Evolutionary conservation across 2,797 vertebrate genomes (phyloP).

Genomic region (Microctenopoma steveboyesi): DNA sequence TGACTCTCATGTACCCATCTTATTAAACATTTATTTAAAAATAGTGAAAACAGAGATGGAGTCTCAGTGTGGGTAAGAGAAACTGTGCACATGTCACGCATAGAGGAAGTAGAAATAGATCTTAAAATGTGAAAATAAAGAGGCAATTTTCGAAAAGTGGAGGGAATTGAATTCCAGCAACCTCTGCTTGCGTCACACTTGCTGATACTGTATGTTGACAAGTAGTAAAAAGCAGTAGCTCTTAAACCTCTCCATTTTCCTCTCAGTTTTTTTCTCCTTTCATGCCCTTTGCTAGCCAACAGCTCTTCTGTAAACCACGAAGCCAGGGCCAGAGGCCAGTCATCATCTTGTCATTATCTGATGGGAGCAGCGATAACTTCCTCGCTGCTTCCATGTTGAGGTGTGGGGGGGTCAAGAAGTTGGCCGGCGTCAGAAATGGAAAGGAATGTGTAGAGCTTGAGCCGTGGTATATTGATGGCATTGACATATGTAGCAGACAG

Average conservation of each 20-base stretch:
- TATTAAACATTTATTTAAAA: slow-evolving; percentile 76
- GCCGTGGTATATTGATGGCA: slow-evolving; percentile 71
- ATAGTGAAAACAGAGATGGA: slow-evolving; percentile 54
- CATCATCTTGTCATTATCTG: slow-evolving; percentile 75
- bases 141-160: slow-evolving; percentile 44
- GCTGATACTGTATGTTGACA: slow-evolving; percentile 52
- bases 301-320: slow-evolving; percentile 65
- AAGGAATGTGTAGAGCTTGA: slow-evolving; percentile 46
- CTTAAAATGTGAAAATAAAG: background rate
- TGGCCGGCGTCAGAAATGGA: slow-evolving; percentile 54
- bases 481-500: slow-evolving; percentile 78
- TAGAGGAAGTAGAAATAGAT: slow-evolving; percentile 24
- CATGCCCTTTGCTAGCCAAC: slow-evolving; percentile 49
- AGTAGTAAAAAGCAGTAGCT: slow-evolving; percentile 46
- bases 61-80: slow-evolving; percentile 37
- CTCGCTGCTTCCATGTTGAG: slow-evolving; percentile 57
- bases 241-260: slow-evolving; percentile 48
- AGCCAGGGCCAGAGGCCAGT: slow-evolving; percentile 65
- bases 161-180: slow-evolving; percentile 40
- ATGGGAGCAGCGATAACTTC: slow-evolving; percentile 65
- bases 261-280: slow-evolving; percentile 29
- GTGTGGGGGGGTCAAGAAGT: slow-evolving; percentile 58
- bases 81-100: slow-evolving; percentile 45
- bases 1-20: slow-evolving; percentile 61
- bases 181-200: slow-evolving; percentile 40